Base-by-base conservation (phyloP, 2,113 vertebrate genomes). In the Psammodynastes pulverulentus region DNA sequence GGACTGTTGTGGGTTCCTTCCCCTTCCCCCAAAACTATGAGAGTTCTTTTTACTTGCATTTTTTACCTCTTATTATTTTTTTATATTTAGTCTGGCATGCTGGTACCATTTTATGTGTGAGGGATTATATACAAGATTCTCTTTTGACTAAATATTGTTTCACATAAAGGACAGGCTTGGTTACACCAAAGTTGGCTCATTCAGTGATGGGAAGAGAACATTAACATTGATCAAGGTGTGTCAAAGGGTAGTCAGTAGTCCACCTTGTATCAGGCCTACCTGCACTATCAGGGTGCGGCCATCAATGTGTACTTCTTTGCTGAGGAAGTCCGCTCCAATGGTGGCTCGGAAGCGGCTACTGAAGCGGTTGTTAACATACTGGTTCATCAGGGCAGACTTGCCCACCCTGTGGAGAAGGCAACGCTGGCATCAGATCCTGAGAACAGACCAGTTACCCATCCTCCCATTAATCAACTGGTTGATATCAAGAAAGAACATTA, bases 311-410 rank as follows among this genome's bases (percentile, higher is more conserved):
- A 92, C 45, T 84, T 92, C 87, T 43, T 92, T 92, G 91, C 91
- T 92, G 52, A 92, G 91, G n/a, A 92, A 92, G 53, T 92, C 91
- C 0, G 91, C 87, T n/a, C 91, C 91, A 49, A 92, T 92, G 7
- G 91, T 92, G 72, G 91, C 91, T 86, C 91, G 15, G 45, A 89
- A 92, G 91, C 91, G 91, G 29, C 72, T 92, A 88, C 91, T 92
- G 91, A 92, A 92, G 72, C 91, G 91, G 53, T 46, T 85, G 72
- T 92, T 92, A 56, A 92, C 87, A 49, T 92, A 92, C 53, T 92
- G 91, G 87, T 92, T 89, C 91, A 92, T 92, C 88, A 92, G 79
- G 53, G 91, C 91, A 49, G 91, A 92, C 9, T 92, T 92, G 52
- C 91, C 91, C 10, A 53, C 91, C 87, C 91, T 92, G 72, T 3